A percentile compares a stretch with the other conserved stretches of the same genome.
These are phyloP conservation scores for Dendrocincla tyrannina DNA, from an alignment of 2,797 vertebrate genomes.

Conservation along the genomic window DNA sequence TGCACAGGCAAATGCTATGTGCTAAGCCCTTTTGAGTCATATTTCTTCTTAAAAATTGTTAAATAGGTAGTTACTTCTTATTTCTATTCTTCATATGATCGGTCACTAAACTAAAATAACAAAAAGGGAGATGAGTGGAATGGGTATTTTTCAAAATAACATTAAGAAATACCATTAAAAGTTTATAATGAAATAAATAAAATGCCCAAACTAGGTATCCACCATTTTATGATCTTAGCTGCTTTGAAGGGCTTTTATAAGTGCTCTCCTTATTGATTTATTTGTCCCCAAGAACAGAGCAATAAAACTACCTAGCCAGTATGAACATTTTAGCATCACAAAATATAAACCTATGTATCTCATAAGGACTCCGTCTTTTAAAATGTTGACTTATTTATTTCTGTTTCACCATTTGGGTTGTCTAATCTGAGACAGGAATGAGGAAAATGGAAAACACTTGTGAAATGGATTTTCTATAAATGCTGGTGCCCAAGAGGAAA, in stretches of 20 bases:
- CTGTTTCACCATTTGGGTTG: neutral
- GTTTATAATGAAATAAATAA: constrained; percentile 57
- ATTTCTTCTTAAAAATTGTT: constrained; percentile 23
- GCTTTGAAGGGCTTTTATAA: constrained; percentile 62
- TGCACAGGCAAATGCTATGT: neutral
- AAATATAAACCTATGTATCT: constrained; percentile 65
- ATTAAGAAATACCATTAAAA: constrained; percentile 50
- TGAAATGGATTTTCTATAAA: neutral
- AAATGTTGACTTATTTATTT: constrained; percentile 55
- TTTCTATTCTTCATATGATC: neutral
- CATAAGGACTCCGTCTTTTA: constrained; percentile 41
- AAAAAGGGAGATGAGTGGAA: neutral
- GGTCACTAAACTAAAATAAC: neutral
- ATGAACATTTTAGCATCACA: constrained; percentile 54
- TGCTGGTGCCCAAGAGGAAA: neutral
- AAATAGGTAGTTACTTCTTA: neutral
- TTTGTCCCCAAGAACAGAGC: constrained; percentile 25
- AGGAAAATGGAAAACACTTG: neutral
- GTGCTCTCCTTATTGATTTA: constrained; percentile 67
- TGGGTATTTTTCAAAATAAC: neutral
- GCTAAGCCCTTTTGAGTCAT: neutral
- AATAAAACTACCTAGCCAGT: constrained; percentile 41
- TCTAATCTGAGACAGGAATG: constrained; percentile 23
- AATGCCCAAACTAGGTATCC: constrained; percentile 32
- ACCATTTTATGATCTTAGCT: constrained; percentile 45